These are phyloP conservation scores for Gallinago media DNA, from an alignment of 2,113 vertebrate species.

Conservation along the genomic window DNA sequence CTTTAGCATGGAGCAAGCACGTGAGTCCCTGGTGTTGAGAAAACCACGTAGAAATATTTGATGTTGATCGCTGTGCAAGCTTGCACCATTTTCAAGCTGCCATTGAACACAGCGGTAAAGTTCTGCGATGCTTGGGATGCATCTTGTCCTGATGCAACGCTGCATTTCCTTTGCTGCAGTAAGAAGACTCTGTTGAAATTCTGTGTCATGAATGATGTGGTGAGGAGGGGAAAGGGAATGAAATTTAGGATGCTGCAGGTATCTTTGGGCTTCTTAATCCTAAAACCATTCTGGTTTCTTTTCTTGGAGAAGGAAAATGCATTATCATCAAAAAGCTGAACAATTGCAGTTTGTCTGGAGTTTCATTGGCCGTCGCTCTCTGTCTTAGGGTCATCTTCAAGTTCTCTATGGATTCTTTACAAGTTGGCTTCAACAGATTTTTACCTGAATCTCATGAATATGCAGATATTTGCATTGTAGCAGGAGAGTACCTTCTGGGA, in stretches of 20 bases:
- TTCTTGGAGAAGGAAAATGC: neutral
- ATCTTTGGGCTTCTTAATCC: neutral
- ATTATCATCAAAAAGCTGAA: neutral
- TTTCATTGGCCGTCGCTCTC: neutral
- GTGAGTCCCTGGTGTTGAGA: neutral
- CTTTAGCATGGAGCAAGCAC: neutral
- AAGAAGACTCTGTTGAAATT: neutral
- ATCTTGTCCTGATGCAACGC: neutral
- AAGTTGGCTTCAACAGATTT: neutral
- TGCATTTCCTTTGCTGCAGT: neutral
- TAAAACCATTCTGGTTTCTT: neutral
- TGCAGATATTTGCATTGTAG: neutral
- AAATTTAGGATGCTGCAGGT: neutral
- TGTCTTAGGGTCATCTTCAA: neutral
- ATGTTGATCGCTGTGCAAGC: neutral
- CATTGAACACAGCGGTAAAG: accelerated
- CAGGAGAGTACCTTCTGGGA: neutral
- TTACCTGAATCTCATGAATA: neutral
- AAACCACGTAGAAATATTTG: accelerated
- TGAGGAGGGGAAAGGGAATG: neutral
- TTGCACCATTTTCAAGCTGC: neutral
- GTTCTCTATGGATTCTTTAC: neutral
- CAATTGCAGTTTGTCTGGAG: neutral
- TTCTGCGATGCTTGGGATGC: neutral
- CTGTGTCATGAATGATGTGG: neutral